phyloP scores from a whole-genome alignment of 1,140 invertebrate species.

The Schlechtendalia chinensis region DNA sequence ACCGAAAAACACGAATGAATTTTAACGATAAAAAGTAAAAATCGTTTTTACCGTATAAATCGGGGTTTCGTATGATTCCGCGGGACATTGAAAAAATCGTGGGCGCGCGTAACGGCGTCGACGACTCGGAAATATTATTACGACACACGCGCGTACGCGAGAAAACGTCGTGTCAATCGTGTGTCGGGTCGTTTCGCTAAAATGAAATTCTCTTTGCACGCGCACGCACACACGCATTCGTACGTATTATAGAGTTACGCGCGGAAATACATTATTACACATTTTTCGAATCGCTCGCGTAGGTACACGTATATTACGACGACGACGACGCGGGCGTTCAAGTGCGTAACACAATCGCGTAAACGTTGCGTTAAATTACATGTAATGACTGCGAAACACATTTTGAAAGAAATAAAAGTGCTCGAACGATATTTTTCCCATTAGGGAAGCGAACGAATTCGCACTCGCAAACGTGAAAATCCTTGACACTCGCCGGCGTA shows the following conservation, averaged over 20 bases:
- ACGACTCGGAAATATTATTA: too few relatives aligned
- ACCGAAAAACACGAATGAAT: too few relatives aligned
- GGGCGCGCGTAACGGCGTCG: too few relatives aligned
- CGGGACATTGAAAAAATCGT: too few relatives aligned
- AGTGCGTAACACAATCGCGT: not conserved
- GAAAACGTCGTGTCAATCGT: too few relatives aligned
- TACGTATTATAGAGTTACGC: not conserved
- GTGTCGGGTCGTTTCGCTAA: not conserved
- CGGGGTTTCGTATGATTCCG: too few relatives aligned
- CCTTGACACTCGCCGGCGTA: slow-evolving; percentile 23
- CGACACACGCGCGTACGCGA: too few relatives aligned
- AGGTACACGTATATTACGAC: not conserved
- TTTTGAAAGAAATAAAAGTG: not conserved
- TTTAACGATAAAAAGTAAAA: too few relatives aligned
- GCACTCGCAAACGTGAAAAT: slow-evolving; percentile 1
- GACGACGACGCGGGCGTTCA: too few relatives aligned
- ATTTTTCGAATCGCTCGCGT: not conserved
- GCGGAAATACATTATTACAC: slow-evolving; percentile 6
- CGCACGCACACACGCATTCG: too few relatives aligned
- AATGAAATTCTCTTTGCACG: not conserved
- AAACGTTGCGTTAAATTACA: slow-evolving; percentile 24
- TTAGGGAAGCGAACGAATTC: not conserved
- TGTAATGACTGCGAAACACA: not conserved
- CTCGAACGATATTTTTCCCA: not conserved
- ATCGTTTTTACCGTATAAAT: too few relatives aligned